Percentiles rank a stretch among this genome's conserved stretches.
phyloP scores from a whole-genome alignment of 2,797 vertebrate genomes.

The Cossypha dichroa region DNA sequence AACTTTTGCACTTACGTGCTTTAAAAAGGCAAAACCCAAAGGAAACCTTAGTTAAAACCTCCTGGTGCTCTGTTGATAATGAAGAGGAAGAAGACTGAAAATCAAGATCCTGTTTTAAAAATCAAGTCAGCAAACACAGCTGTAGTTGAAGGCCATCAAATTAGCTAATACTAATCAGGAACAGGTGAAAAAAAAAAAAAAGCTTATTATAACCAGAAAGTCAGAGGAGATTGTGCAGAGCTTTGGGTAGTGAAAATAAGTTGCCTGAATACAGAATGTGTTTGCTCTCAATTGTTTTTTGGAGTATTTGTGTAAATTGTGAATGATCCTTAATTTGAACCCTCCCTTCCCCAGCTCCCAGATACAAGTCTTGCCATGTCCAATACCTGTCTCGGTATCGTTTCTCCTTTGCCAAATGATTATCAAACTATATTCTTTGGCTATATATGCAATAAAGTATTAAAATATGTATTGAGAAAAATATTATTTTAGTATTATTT shows the following conservation, averaged over 20 bases:
- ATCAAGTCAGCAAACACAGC: neutral
- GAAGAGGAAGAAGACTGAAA: neutral
- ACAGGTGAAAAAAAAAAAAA: neutral
- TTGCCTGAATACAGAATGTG: neutral
- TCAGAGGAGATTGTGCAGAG: neutral
- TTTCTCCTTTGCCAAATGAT: neutral
- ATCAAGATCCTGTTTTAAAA: neutral
- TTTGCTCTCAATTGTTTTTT: neutral
- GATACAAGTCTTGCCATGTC: neutral
- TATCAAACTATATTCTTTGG: neutral
- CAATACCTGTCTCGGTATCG: accelerated
- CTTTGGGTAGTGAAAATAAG: neutral
- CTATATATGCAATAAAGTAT: neutral
- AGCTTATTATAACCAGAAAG: neutral
- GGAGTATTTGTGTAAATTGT: neutral
- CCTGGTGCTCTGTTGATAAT: neutral
- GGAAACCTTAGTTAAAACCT: neutral
- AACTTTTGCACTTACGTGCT: neutral
- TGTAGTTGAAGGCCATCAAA: neutral
- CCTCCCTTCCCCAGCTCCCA: neutral
- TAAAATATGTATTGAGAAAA: neutral
- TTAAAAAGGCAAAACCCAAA: neutral
- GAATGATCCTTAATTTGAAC: neutral
- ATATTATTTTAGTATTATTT: neutral
- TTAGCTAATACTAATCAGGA: neutral